Evolutionary conservation across 2,797 vertebrate species (phyloP).

Genomic region (Periparus ater): DNA sequence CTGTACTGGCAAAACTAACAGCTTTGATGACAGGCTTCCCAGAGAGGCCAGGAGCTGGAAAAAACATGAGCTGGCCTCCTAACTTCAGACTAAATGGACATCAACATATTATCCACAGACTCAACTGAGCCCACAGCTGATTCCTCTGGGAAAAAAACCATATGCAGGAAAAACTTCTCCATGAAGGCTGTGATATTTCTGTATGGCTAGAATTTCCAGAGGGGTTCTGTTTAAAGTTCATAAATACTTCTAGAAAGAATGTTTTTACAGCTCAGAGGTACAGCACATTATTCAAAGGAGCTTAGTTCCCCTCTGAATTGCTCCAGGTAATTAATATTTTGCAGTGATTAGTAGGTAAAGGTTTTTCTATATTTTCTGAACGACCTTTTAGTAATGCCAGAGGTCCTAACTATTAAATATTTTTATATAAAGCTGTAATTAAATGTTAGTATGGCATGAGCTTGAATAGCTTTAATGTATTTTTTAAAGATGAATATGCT

Average conservation of each 20-base stretch:
- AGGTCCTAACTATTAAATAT: background rate
- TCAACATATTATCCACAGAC: background rate
- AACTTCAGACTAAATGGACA: background rate
- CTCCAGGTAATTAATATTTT: background rate
- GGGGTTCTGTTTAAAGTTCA: background rate
- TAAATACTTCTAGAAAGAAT: background rate
- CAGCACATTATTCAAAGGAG: background rate
- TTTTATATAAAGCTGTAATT: background rate
- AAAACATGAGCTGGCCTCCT: background rate
- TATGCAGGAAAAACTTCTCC: rapidly evolving
- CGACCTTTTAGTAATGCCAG: background rate
- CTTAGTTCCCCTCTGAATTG: background rate
- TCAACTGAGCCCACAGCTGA: background rate
- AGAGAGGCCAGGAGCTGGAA: background rate
- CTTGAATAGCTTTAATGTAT: background rate
- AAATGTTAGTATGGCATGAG: background rate
- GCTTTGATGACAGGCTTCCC: background rate
- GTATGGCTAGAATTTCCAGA: background rate
- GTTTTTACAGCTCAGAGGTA: background rate
- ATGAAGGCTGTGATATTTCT: background rate
- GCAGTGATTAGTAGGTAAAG: background rate
- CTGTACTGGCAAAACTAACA: background rate
- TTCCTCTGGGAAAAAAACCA: background rate
- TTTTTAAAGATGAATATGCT: background rate
- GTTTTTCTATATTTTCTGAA: background rate